Percentiles rank a stretch among this genome's conserved stretches.
Conservation (phyloP, 92 coral and sea anemone genomes). For the Umimayanthus kanabou region DNA sequence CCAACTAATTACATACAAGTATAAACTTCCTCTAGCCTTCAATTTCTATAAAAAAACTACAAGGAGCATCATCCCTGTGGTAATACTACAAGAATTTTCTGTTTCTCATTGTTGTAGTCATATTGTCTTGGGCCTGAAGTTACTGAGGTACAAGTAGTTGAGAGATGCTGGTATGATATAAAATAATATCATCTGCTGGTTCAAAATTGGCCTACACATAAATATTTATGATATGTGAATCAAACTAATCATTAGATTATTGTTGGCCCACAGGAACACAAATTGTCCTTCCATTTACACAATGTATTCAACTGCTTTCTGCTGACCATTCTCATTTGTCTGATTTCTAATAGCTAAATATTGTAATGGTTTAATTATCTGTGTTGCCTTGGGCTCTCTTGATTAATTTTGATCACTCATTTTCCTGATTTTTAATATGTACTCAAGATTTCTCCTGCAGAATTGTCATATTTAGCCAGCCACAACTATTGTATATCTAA, state of each 20-base stretch:
- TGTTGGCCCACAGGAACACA: background rate
- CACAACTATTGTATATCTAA: background rate
- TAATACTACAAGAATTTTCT: background rate
- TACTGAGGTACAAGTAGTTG: background rate
- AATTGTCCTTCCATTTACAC: background rate
- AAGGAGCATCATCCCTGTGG: background rate
- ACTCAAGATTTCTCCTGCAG: background rate
- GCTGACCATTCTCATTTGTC: background rate
- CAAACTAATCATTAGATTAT: background rate
- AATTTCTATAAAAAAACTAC: background rate
- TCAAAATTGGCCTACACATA: background rate
- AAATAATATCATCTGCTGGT: slow-evolving; percentile 4
- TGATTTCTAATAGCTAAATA: background rate
- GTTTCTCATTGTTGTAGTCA: background rate
- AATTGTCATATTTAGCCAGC: background rate
- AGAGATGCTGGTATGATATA: background rate
- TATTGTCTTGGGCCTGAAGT: background rate
- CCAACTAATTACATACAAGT: background rate
- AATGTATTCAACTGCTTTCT: slow-evolving; percentile 5
- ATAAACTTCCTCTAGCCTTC: background rate
- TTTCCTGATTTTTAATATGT: background rate
- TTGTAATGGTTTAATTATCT: background rate
- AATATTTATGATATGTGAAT: background rate
- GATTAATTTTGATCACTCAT: background rate
- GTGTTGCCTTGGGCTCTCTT: background rate